Conservation (phyloP, 1,140 invertebrate genomes). For the Brachionus rubens region DNA sequence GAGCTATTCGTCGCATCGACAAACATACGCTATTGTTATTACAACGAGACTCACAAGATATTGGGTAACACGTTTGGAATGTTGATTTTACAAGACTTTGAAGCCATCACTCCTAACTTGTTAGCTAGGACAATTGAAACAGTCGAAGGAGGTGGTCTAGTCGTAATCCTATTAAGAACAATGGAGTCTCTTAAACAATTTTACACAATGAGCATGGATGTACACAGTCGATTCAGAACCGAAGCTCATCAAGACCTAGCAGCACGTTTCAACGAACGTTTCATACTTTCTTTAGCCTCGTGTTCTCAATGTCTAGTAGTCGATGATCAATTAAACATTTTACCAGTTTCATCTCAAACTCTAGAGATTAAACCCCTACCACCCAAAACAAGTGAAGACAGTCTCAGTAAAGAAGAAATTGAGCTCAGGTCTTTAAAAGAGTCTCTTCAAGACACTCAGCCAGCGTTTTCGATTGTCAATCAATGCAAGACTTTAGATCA, state of each 20-base stretch:
- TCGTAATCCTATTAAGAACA: constrained; percentile 78
- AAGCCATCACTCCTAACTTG: constrained; percentile 96
- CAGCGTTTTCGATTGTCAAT: constrained; percentile 81
- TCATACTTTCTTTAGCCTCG: constrained; percentile 82
- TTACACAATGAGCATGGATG: constrained; percentile 83
- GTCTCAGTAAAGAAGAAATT: constrained; percentile 52
- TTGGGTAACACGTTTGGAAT: constrained; percentile 96
- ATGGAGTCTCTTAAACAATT: constrained; percentile 86
- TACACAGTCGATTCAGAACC: constrained; percentile 88
- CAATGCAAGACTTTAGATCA: constrained; percentile 90
- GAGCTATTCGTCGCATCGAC: constrained; percentile 93
- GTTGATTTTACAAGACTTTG: constrained; percentile 96
- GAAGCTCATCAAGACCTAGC: constrained; percentile 88
- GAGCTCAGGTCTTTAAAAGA: constrained; percentile 72
- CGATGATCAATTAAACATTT: constrained; percentile 84
- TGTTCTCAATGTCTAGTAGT: constrained; percentile 81
- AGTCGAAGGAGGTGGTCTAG: constrained; percentile 91
- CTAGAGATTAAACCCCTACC: constrained; percentile 72
- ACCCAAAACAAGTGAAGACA: constrained; percentile 61
- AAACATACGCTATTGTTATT: constrained; percentile 94
- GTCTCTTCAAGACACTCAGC: constrained; percentile 79
- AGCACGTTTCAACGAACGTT: constrained; percentile 91
- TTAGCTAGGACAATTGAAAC: constrained; percentile 96
- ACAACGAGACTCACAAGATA: constrained; percentile 93
- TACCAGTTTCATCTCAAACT: constrained; percentile 86